Evolutionary conservation across 2,888 invertebrate species (phyloP), one percentile per base, ranked within the genome.

Genomic region (Sabatieria punctata): DNA sequence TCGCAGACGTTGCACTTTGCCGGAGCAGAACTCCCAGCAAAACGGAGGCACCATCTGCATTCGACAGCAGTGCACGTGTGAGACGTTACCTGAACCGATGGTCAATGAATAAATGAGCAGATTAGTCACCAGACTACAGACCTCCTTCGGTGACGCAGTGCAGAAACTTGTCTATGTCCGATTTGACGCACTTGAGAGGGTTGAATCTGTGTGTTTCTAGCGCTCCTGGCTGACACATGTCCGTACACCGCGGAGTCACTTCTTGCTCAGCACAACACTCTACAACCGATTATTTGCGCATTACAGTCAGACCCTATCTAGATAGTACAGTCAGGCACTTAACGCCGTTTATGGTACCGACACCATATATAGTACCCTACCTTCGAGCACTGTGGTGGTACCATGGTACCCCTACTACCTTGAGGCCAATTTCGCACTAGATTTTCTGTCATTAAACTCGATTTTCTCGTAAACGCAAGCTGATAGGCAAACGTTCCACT

Each of bases 241-340:
- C 79, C 68, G 82, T 77, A 60, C 86, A 86, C 1, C 75, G 60
- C 0, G 77, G 72, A 0, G 81, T 78, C 1, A 86, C 84, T 65
- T 83, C 83, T 70, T 78, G 77, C 50, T 76, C 74, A n/a, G 73
- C 71, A 59, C 86, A 86, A 62, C 86, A 86, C 55, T 80, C 69
- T 18, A 15, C 15, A 26, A 36, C n/a, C 36, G 21, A 6, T 6
- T 22, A 4, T 6, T 43, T 35, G 24, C 22, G n/a, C 15, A n/a
- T 36, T 4, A 27, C 8, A 26, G 18, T 13, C 27, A 4, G 35
- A 11, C 36, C 15, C 15, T 8, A 45, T 8, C 8, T 18, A n/a
- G 24, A 40, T 11, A 22, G 15, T 11, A 40, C 11, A 40, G 23
- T 22, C 13, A 6, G 22, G 24, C 30, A 11, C n/a, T n/a, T n/a